Percentiles rank a stretch among this genome's conserved stretches.
Evolutionary conservation across 1,140 invertebrate species (phyloP).

Genomic region (Penaeus indicus): DNA sequence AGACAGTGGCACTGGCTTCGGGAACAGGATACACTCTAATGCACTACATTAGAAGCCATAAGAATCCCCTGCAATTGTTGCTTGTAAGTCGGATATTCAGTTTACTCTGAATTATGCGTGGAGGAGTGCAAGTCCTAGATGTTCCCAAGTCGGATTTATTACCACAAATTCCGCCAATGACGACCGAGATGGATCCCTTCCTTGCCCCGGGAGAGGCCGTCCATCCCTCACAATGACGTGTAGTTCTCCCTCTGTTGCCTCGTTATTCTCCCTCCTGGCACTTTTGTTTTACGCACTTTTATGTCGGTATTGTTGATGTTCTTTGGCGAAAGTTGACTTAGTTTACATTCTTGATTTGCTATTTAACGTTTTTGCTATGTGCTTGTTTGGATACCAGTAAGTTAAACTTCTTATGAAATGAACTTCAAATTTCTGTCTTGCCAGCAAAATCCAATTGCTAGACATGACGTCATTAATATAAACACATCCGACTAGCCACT

Average conservation of each 20-base stretch:
- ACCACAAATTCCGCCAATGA: slow-evolving; percentile 25
- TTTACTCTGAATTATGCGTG: slow-evolving; percentile 45
- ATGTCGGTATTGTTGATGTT: too few relatives aligned
- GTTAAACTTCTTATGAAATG: too few relatives aligned
- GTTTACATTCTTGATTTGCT: too few relatives aligned
- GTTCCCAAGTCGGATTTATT: slow-evolving; percentile 57
- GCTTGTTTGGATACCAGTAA: too few relatives aligned
- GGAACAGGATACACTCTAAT: slow-evolving; percentile 19
- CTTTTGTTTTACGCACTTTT: too few relatives aligned
- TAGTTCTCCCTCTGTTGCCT: not conserved
- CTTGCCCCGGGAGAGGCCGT: slow-evolving; percentile 9
- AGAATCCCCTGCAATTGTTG: slow-evolving; percentile 43
- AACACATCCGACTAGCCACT: not conserved
- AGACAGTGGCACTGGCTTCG: slow-evolving; percentile 2
- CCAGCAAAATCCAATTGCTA: too few relatives aligned
- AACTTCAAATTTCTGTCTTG: too few relatives aligned
- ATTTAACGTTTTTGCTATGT: too few relatives aligned
- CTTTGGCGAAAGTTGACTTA: too few relatives aligned
- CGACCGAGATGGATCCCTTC: slow-evolving; percentile 52
- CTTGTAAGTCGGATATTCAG: slow-evolving; percentile 46
- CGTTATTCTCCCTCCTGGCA: too few relatives aligned
- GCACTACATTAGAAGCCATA: not conserved
- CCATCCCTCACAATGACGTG: not conserved
- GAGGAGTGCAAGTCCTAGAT: slow-evolving; percentile 16
- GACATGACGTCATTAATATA: too few relatives aligned